Conservation (phyloP, 2,797 vertebrate genomes). For the Cryptoblepharus egeriae region DNA sequence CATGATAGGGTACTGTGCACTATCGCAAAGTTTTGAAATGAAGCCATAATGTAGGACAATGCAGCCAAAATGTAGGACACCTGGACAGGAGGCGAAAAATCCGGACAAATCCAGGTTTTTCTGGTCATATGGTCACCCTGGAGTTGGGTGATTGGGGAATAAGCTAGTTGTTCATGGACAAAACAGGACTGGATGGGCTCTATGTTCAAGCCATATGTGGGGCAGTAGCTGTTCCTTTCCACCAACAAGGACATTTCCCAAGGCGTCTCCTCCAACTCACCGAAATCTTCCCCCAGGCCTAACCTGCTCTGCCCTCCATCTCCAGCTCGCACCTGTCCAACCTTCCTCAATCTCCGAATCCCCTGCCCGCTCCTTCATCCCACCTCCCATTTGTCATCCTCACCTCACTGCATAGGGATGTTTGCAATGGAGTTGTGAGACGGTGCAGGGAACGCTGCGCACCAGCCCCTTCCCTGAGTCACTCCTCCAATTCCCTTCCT, state of each 20-base stretch:
- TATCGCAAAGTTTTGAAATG: no score
- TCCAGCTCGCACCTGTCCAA: rapidly evolving
- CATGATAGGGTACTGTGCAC: no score
- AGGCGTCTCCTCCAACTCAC: background rate
- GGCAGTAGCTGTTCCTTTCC: no score
- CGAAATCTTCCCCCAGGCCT: background rate
- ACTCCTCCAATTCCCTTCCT: background rate
- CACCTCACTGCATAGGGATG: background rate
- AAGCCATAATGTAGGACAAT: no score
- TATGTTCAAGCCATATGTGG: no score
- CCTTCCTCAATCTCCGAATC: rapidly evolving
- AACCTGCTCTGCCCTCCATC: background rate
- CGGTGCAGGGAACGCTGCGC: background rate
- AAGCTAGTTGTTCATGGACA: no score
- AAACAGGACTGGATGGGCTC: no score
- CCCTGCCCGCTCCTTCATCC: rapidly evolving
- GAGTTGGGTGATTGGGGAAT: no score
- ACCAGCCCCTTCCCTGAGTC: background rate
- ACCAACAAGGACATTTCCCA: background rate
- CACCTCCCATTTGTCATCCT: background rate
- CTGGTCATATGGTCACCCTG: no score
- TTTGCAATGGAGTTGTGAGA: background rate
- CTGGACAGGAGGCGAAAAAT: no score
- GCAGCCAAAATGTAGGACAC: no score
- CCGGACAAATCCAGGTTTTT: no score